Conservation (phyloP, 2,888 invertebrate species). For the Balanococcus diminutus region DNA sequence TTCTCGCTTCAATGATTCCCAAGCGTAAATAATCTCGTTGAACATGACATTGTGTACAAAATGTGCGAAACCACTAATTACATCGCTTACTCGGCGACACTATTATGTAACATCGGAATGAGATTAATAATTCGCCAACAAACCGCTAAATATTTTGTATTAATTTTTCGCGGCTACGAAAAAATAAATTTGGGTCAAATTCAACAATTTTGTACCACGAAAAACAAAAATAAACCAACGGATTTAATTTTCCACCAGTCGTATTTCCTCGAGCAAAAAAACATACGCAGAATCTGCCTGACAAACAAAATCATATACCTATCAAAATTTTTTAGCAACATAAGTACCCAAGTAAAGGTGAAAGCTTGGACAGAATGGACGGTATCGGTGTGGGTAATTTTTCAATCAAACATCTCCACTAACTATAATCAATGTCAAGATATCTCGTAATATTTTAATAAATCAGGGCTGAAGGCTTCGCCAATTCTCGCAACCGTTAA, state of each 20-base stretch:
- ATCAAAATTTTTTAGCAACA: not conserved
- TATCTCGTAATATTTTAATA: not conserved
- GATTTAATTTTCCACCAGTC: not conserved
- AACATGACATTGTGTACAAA: slow-evolving; percentile 11
- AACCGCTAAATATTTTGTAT: not conserved
- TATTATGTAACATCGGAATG: not conserved
- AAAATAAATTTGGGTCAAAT: not conserved
- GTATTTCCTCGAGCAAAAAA: not conserved
- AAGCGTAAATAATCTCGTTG: slow-evolving; percentile 27
- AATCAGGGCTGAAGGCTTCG: not conserved
- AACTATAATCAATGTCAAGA: slow-evolving; percentile 6
- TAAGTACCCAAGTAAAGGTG: not conserved
- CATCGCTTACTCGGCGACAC: not conserved
- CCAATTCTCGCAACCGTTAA: not conserved
- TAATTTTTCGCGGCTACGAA: not conserved
- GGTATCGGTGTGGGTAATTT: not conserved
- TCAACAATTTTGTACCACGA: not conserved
- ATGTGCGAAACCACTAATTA: slow-evolving; percentile 23
- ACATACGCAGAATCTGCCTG: not conserved
- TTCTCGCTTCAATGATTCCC: slow-evolving; percentile 25
- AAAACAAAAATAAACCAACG: not conserved
- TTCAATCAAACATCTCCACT: not conserved
- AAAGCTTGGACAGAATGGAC: not conserved
- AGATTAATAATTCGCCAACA: not conserved
- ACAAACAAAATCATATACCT: not conserved